Evolutionary conservation across 1,140 invertebrate genomes (phyloP).

Genomic region (Nautilus pompilius): DNA sequence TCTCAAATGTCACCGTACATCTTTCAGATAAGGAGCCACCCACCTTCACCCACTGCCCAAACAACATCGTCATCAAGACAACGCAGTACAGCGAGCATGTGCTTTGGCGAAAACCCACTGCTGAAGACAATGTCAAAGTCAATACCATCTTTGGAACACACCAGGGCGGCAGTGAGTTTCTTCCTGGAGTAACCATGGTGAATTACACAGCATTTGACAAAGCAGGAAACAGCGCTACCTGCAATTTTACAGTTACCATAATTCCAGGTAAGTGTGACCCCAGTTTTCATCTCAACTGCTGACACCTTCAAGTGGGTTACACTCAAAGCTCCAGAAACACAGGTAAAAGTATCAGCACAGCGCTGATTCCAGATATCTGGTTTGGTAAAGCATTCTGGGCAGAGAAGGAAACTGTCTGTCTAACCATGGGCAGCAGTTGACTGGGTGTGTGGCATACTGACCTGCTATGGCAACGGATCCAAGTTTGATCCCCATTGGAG

Average conservation of each 20-base stretch:
- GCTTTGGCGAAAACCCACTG: constrained; percentile 25
- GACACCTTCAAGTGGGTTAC: too few relatives aligned
- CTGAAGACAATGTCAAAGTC: constrained; percentile 26
- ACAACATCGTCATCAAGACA: constrained; percentile 25
- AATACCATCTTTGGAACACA: constrained; percentile 16
- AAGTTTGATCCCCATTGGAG: too few relatives aligned
- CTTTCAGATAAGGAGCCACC: constrained; percentile 29
- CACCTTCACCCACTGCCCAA: constrained; percentile 31
- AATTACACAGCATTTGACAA: constrained; percentile 34
- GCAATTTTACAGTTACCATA: constrained; percentile 31
- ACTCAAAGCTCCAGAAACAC: too few relatives aligned
- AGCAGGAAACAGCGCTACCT: constrained; percentile 29
- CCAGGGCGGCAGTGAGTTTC: constrained; percentile 23
- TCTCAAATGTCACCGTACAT: too few relatives aligned
- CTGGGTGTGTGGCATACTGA: too few relatives aligned
- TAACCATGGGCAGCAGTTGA: too few relatives aligned
- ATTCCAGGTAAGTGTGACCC: constrained; percentile 29
- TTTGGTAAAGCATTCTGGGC: too few relatives aligned
- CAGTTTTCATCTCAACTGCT: too few relatives aligned
- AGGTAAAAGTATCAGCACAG: too few relatives aligned
- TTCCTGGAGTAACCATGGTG: constrained; percentile 19
- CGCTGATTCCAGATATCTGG: too few relatives aligned
- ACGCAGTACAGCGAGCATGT: constrained; percentile 16
- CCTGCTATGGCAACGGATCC: too few relatives aligned
- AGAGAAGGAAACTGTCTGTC: too few relatives aligned